These are phyloP conservation scores for Chorisops tibialis DNA, from an alignment of 2,888 invertebrate species.

Conservation along the genomic window DNA sequence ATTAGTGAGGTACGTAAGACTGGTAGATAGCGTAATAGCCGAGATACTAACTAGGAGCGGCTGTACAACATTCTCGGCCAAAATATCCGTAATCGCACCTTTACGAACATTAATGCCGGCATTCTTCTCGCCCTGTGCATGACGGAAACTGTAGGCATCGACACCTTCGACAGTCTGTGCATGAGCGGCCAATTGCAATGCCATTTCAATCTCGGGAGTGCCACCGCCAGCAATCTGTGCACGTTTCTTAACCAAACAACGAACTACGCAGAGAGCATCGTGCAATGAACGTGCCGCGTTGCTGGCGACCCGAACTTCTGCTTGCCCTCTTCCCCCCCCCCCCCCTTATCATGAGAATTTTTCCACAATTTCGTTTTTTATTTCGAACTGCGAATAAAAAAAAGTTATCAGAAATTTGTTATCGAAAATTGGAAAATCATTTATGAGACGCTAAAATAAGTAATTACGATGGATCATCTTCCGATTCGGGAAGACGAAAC, in stretches of 20 bases:
- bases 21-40: constrained; percentile 88
- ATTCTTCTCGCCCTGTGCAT: constrained; percentile 79
- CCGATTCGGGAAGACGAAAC: too few species aligned
- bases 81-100: constrained; percentile 94
- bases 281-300: constrained; percentile 90
- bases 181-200: constrained; percentile 74
- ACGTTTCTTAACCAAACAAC: constrained; percentile 92
- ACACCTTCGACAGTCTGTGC: constrained; percentile 85
- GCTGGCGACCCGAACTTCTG: too few species aligned
- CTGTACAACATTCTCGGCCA: constrained; percentile 96
- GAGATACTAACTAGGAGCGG: constrained; percentile 93
- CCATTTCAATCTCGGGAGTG: constrained; percentile 94
- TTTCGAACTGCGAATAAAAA: too few species aligned
- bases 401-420: too few species aligned
- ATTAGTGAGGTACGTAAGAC: too few species aligned
- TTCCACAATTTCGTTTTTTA: too few species aligned
- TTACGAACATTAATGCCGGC: constrained; percentile 96
- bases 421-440: too few species aligned
- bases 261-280: constrained; percentile 86
- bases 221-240: constrained; percentile 95
- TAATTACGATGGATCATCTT: too few species aligned
- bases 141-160: constrained; percentile 92
- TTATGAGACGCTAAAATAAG: too few species aligned
- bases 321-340: too few species aligned
- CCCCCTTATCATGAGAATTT: too few species aligned